Base-by-base conservation (phyloP, 1,140 invertebrate genomes). In the Listronotus oregonensis region DNA sequence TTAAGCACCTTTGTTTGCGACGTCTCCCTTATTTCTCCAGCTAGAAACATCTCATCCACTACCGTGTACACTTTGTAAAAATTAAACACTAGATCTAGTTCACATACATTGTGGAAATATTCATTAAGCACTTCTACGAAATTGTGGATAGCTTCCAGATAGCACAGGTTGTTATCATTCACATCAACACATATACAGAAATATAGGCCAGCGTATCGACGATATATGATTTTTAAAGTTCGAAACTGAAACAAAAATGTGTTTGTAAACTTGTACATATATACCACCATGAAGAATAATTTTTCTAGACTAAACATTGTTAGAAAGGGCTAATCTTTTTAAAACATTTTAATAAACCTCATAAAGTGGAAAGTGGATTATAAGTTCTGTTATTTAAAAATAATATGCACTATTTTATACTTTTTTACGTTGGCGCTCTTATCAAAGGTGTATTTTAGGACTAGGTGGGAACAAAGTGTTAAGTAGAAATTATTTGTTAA, bases 51-150 rank as follows among this genome's bases (percentile, higher is more conserved):
- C 82, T 99, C 97, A 82, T 99, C 98, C 0, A 99, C 97, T 10
- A 99, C 97, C 63, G 96, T 98, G 82, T 99, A 99, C 0, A 98
- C 96, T 87, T 99, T 99, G 82, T 99, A 99, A 82, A 99, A 99
- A 81, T 99, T 99, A 81, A 99, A 99, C 2, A 99, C 98, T 67
- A 99, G 85, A 84, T 99, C 98, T 75, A 99, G 82, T 84, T 99
- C 98, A 80, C 98, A 99, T 3, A 99, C 98, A 84, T 99, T 99
- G 80, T 99, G 98, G 83, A 99, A 99, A 80, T 99, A 99, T 84
- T 99, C 98, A 82, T 99, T 99, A 4, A 99, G 83, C 2, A 99
- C 96, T 84, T 99, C 97, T 17, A 99, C 98, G 82, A 99, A 99
- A 82, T 99, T 99, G 80, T 99, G 98, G 77, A 99, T 99, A 27